Percentiles rank a stretch among this genome's conserved stretches.
phyloP scores from a whole-genome alignment of 2,113 vertebrate species.

The Brachirus orientalis region DNA sequence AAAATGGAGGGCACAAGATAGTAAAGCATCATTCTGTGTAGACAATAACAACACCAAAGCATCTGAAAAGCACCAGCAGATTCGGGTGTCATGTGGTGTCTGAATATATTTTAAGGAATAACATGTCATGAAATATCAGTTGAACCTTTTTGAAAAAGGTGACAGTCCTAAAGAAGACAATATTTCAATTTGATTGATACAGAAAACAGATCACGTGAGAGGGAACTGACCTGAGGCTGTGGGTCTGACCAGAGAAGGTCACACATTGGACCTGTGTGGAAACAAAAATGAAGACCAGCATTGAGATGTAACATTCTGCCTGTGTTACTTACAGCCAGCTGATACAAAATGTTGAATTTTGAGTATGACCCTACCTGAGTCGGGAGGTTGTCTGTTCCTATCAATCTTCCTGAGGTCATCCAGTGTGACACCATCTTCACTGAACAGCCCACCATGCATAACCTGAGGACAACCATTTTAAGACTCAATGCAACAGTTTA shows the following conservation, averaged over 20 bases:
- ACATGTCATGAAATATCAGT: too few relatives aligned
- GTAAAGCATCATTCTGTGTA: too few relatives aligned
- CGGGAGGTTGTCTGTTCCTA: constrained; percentile 83
- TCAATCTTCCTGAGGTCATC: constrained; percentile 92
- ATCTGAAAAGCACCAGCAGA: too few relatives aligned
- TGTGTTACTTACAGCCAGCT: background rate
- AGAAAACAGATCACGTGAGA: background rate
- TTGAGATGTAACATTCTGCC: background rate
- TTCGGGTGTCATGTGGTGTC: too few relatives aligned
- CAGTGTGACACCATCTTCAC: constrained; percentile 92
- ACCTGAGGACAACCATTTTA: constrained; percentile 78
- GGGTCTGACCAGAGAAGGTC: constrained; percentile 95
- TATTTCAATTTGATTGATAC: too few relatives aligned
- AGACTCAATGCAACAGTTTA: background rate
- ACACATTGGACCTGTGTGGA: constrained; percentile 90
- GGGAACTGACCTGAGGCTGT: constrained; percentile 87
- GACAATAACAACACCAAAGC: too few relatives aligned
- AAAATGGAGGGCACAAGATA: too few relatives aligned
- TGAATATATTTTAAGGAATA: too few relatives aligned
- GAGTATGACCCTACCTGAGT: constrained; percentile 67
- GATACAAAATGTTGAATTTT: background rate
- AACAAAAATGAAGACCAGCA: background rate
- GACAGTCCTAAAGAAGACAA: too few relatives aligned
- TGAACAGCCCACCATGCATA: constrained; percentile 96
- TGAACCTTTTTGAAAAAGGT: too few relatives aligned